Conservation (phyloP, 2,797 vertebrate species). For the Enteromius viviparus region DNA sequence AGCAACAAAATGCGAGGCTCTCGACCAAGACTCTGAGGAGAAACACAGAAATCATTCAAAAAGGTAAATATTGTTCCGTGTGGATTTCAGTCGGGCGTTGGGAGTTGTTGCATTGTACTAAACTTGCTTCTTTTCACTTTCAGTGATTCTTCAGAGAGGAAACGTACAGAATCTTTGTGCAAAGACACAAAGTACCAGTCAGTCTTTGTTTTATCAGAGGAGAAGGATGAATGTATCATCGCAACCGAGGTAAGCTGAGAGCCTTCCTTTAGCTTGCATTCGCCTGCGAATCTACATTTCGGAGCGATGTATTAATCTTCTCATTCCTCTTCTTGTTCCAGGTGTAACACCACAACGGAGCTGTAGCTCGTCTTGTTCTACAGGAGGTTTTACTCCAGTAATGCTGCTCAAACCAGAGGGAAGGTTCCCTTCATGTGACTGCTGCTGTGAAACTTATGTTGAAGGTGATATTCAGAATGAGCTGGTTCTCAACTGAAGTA, state of each 20-base stretch:
- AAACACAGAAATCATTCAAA: slow-evolving; percentile 82
- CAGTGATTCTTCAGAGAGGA: slow-evolving; percentile 86
- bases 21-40: slow-evolving; percentile 83
- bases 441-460: slow-evolving; percentile 84
- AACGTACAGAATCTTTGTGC: slow-evolving; percentile 83
- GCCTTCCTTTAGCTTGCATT: neutral
- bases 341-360: slow-evolving; percentile 87
- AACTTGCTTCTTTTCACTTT: slow-evolving; percentile 57
- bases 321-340: slow-evolving; percentile 62
- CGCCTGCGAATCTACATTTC: neutral
- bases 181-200: slow-evolving; percentile 97
- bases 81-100: neutral
- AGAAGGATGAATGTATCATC: slow-evolving; percentile 97
- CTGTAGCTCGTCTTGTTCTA: slow-evolving; percentile 84
- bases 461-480: slow-evolving; percentile 80
- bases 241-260: slow-evolving; percentile 91
- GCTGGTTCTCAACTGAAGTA: slow-evolving; percentile 95
- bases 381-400: slow-evolving; percentile 90
- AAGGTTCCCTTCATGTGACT: slow-evolving; percentile 83
- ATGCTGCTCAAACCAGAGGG: slow-evolving; percentile 93
- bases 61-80: slow-evolving; percentile 77
- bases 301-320: slow-evolving; percentile 63
- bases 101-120: slow-evolving; percentile 11
- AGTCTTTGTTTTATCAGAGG: slow-evolving; percentile 96
- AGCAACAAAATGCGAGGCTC: slow-evolving; percentile 79